phyloP scores from a whole-genome alignment of 2,888 invertebrate genomes.

The Tachina lurida region DNA sequence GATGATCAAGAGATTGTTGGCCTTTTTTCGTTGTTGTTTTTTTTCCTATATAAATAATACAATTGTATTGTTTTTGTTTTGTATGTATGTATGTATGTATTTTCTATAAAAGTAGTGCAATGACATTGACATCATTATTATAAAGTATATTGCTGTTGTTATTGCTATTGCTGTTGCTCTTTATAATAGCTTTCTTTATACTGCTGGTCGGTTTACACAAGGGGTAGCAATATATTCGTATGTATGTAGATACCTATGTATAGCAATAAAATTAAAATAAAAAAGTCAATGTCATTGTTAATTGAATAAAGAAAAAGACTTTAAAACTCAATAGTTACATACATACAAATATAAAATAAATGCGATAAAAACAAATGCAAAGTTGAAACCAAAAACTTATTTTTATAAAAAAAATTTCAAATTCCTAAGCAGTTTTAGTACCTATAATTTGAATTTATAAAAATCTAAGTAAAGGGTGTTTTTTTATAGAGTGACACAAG shows the following conservation, averaged over 20 bases:
- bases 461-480: too few species aligned
- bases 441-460: background rate
- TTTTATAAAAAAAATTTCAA: background rate
- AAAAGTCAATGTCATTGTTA: constrained; percentile 60
- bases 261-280: constrained; percentile 31
- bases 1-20: constrained; percentile 61
- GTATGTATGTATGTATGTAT: background rate
- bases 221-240: constrained; percentile 7
- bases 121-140: constrained; percentile 72
- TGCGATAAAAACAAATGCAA: background rate
- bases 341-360: background rate
- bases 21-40: constrained; percentile 47
- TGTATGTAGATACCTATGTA: background rate
- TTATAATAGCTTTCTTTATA: constrained; percentile 57
- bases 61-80: constrained; percentile 8
- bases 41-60: constrained; percentile 3
- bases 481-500: too few species aligned
- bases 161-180: constrained; percentile 22
- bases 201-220: constrained; percentile 18
- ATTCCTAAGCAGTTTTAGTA: background rate
- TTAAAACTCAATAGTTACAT: background rate
- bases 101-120: constrained; percentile 69
- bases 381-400: background rate
- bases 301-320: constrained; percentile 33
- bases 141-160: constrained; percentile 47